phyloP scores from a whole-genome alignment of 2,113 vertebrate species.

The Nycticebus coucang region DNA sequence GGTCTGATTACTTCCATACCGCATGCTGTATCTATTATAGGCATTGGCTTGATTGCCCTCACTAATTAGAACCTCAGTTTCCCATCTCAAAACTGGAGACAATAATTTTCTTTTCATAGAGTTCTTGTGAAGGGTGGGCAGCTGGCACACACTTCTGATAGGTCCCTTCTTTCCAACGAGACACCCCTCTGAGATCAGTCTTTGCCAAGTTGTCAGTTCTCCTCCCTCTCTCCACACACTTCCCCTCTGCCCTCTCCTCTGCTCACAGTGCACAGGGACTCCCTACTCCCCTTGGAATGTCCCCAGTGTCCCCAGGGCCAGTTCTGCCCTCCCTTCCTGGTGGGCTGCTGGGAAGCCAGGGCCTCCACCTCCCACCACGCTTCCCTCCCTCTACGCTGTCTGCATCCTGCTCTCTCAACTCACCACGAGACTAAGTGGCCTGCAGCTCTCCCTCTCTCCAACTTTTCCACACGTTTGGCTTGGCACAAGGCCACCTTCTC shows the following conservation, averaged over 20 bases:
- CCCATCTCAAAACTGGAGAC: background rate
- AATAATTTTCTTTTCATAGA: background rate
- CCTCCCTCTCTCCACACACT: background rate
- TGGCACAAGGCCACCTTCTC: background rate
- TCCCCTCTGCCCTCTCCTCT: background rate
- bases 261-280: fast-evolving
- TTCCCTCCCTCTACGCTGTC: too few species aligned
- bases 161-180: background rate
- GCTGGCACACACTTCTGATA: background rate
- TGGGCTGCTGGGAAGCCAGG: background rate
- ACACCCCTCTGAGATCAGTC: background rate
- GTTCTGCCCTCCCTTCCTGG: background rate
- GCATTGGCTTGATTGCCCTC: background rate
- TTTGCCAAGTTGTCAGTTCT: background rate
- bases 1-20: background rate
- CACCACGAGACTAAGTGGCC: background rate
- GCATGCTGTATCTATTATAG: fast-evolving
- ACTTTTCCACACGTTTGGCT: too few species aligned
- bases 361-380: too few species aligned
- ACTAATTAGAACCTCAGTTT: background rate
- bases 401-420: background rate
- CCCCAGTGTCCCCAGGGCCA: background rate
- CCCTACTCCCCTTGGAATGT: fast-evolving
- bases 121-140: background rate
- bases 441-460: background rate